Base-by-base conservation (phyloP, 2,888 invertebrate genomes). In the Lydus trimaculatus region DNA sequence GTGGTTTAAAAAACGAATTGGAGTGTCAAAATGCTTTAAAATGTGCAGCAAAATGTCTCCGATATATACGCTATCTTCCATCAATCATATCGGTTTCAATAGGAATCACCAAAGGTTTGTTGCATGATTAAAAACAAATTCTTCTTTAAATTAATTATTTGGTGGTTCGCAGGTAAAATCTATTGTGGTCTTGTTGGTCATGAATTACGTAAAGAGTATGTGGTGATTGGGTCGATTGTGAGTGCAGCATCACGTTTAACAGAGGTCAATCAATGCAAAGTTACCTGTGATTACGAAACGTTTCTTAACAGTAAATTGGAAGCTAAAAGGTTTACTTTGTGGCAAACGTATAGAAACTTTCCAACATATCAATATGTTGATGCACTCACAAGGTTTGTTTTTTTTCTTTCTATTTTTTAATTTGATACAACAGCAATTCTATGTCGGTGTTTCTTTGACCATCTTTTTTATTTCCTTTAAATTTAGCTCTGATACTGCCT, bases 151-250 rank as follows among this genome's bases (percentile, higher is more conserved):
- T 33, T 33, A n/a, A n/a, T n/a, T n/a, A n/a, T n/a, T n/a, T n/a
- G n/a, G 1, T 33, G 7, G 3, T 33, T 33, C 7, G 1, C 73
- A 88, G 91, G 91, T 6, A 88, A 89, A 71, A 90, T 91, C 0
- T 93, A 92, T 78, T 93, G 93, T 78, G 93, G 93, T 0, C 90
- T 92, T 0, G 90, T 93, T 15, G 94, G 93, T 0, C 92, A 93
- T 78, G 86, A 88, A 25, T 84, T 91, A 58, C 85, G 93, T 33
- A 87, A 92, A 75, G 93, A 93, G 81, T 93, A 93, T 76, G 92
- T 93, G 0, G 91, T 92, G 0, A 92, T 94, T 61, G 91, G 93
- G 48, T 85, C 89, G 67, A 87, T 90, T 9, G 92, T 93, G 0
- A 93, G 92, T 79, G 92, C 91, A 86, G 93, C 92, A 11, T 92